Base-by-base conservation (phyloP, 2,797 vertebrate genomes). In the Anguilla megastoma region DNA sequence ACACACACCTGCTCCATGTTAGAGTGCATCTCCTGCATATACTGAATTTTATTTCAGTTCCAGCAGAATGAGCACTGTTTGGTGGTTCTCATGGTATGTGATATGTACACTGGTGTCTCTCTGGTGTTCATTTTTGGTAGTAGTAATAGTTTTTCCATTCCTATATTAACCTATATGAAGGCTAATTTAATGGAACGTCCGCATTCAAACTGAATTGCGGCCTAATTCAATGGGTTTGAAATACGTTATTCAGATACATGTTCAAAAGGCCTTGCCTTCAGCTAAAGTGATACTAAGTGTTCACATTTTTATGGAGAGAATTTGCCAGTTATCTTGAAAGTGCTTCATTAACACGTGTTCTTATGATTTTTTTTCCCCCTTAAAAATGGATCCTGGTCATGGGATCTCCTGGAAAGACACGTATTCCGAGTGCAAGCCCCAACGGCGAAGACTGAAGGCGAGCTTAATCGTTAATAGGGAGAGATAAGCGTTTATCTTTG, bases 211-310 rank as follows among this genome's bases (percentile, higher is more conserved):
- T 84, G 56, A 90, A 74, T 71, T 69, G 83, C 27, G 21, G n/a
- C 50, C 85, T 74, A 84, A 52, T 87, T 85, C 54, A 90, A 87
- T 90, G 87, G 86, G 85, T 89, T 88, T 92, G 89, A 90, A 90
- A 90, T 91, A 86, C 89, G 86, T 87, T 88, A 87, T 76, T 87
- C 88, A 16, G 16, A 58, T 16, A 66, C 60, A 66, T 66, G 16
- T 66, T 24, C 21, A 66, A 18, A 56, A 63, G 16, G 60, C 21
- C 16, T 63, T 71, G 18, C 10, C 66, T 30, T 71, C 24, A 71
- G n/a, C 24, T 71, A 71, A 71, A 8, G 27, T 24, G 21, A 71
- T 36, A 36, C 36, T 36, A 36, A 41, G 54, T 58, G 9, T 58
- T 58, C 0, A 58, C 2, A 58, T 18, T 58, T 58, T 58, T 2